phyloP scores from a whole-genome alignment of 1,140 invertebrate genomes.

The Penaeus vannamei region DNA sequence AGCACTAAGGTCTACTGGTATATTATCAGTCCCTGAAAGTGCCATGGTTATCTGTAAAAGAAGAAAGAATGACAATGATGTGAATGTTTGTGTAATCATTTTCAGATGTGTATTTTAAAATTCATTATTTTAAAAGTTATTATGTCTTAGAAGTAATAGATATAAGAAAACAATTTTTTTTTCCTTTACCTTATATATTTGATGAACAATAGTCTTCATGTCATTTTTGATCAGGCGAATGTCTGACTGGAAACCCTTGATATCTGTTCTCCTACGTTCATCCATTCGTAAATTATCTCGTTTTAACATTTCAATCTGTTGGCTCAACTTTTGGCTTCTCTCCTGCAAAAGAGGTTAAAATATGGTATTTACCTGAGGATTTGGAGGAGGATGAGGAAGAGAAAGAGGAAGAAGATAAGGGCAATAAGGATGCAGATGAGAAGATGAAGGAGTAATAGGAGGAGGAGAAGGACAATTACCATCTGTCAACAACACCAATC shows the following conservation, averaged over 20 bases:
- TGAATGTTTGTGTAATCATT: background rate
- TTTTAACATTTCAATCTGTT: conserved; percentile 58
- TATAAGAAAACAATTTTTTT: background rate
- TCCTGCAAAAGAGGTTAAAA: conserved; percentile 49
- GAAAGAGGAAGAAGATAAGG: no score
- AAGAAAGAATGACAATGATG: background rate
- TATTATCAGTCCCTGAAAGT: conserved; percentile 13
- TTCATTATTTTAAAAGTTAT: background rate
- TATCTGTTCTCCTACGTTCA: conserved; percentile 51
- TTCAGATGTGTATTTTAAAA: background rate
- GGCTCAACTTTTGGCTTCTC: conserved; percentile 44
- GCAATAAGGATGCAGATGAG: background rate
- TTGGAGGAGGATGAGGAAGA: no score
- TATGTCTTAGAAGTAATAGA: background rate
- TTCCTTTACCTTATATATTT: conserved; percentile 50
- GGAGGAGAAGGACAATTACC: background rate
- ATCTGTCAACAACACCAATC: no score
- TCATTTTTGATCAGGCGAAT: conserved; percentile 55
- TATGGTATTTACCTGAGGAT: background rate
- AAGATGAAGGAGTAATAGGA: no score
- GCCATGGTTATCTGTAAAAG: conserved; percentile 40
- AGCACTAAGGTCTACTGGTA: conserved; percentile 27
- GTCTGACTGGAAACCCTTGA: conserved; percentile 58
- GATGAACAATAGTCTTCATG: conserved; percentile 52
- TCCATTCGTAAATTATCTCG: conserved; percentile 31